Base-by-base conservation (phyloP, 2,888 invertebrate genomes). In the Microplitis deprimator region DNA sequence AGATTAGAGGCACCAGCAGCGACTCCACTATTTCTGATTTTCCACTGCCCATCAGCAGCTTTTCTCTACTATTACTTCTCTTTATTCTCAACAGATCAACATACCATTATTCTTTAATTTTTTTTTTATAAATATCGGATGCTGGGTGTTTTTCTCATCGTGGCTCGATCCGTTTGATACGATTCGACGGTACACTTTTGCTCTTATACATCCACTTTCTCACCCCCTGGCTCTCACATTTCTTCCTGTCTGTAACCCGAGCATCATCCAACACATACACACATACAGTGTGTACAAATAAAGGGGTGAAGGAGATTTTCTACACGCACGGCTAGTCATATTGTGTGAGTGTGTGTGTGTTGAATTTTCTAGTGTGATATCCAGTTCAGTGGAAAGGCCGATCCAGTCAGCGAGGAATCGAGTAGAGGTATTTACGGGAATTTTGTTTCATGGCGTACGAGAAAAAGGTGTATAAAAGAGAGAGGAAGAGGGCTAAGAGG, bases 1-100 rank as follows among this genome's bases (percentile, higher is more conserved):
- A 82, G 84, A 86, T 85, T 83, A 83, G 80, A 83, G 81, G 83
- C 82, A 79, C 60, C 17, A 38, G 59, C 6, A 8, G 13, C 41
- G 7, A 10, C 41, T 41, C 29, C 2, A 29, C 29, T 29, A 29
- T 29, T 29, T 29, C 29, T 29, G 29, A 29, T 29, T 29, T 29
- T 29, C 20, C 29, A 29, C 29, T 29, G 29, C 29, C 29, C 29
- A 29, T 29, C 29, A 29, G 29, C 4, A 29, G 29, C 29, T 29
- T 29, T 29, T 29, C 29, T 29, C 29, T 29, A 29, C 29, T 29
- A 29, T 29, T 29, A 29, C 29, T 29, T 4, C 29, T 29, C 29
- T 29, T 29, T 29, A 29, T 29, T 29, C 29, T 29, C 29, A 29
- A 29, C 29, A 29, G 29, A 29, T 29, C 29, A 29, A 29, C 29